Evolutionary conservation across 2,113 vertebrate genomes (phyloP), one percentile per base, ranked within the genome.

Genomic region (Datnioides undecimradiatus): DNA sequence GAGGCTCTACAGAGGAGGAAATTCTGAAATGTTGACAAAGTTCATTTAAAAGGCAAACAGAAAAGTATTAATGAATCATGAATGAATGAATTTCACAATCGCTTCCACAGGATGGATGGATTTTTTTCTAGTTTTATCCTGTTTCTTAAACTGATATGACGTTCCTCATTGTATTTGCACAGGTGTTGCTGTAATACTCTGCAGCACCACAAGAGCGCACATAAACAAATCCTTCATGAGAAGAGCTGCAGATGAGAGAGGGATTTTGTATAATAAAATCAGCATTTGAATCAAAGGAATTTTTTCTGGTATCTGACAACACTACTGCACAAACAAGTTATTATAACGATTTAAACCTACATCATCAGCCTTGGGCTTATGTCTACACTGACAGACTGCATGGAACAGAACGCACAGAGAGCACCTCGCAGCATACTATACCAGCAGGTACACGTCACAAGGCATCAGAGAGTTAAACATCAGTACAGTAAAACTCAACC

Each of bases 341-440:
- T 31, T 49, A n/a, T 46, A 6, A 38, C 34, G 49, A 13, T 62
- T 55, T 49, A 25, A 14, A 13, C 23, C 8, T 6, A 40, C 55
- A 41, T 46, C 1, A 34, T 71, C 7, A 73, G 5, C 16, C 27
- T 16, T 1, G 36, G 45, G 21, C 58, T 65, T 0, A 34, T 58
- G 63, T 41, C 62, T 84, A 72, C 51, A 67, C 29, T 25, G 51
- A 74, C 36, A 51, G 57, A 67, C 16, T 48, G 43, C 2, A 34
- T 45, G 27, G 34, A 80, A 13, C 43, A 75, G 80, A 55, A 75
- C 23, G 54, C 73, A 88, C 69, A 60, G 68, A 40, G 63, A 82
- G 51, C 60, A 79, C 59, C 73, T 85, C 63, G 81, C 80, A 86
- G 59, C 81, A 73, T 83, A 86, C 88, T 88, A 58, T 71, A 91